phyloP scores from a whole-genome alignment of 35 echinoderm and acorn worm genomes.

The Patiria miniata region DNA sequence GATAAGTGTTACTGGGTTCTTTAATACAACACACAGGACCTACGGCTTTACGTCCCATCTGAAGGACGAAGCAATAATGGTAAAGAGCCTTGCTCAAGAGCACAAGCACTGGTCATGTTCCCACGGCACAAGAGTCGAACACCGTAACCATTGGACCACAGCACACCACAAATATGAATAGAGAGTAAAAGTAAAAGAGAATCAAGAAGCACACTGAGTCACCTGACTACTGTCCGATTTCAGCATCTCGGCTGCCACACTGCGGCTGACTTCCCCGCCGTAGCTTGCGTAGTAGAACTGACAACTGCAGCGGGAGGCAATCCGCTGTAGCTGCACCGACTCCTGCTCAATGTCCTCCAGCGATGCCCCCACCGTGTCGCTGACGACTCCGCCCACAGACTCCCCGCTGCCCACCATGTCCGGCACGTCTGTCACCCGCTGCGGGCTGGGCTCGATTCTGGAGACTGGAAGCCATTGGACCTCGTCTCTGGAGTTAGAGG shows the following conservation, averaged over 20 bases:
- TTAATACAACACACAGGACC: too few relatives aligned
- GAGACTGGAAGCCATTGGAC: slow-evolving; percentile 83
- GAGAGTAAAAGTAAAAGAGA: too few relatives aligned
- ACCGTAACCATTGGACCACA: too few relatives aligned
- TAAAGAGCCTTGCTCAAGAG: too few relatives aligned
- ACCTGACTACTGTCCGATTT: slow-evolving; percentile 19
- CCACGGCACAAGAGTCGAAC: too few relatives aligned
- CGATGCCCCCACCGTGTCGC: slow-evolving; percentile 85
- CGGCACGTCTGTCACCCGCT: slow-evolving; percentile 68
- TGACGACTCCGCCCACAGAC: slow-evolving; percentile 96
- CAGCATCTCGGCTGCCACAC: slow-evolving; percentile 75
- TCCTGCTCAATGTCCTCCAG: slow-evolving; percentile 55
- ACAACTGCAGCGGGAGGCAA: slow-evolving; percentile 83
- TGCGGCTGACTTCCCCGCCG: slow-evolving; percentile 74
- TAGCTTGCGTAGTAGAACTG: slow-evolving; percentile 90
- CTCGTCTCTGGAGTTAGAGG: slow-evolving; percentile 50
- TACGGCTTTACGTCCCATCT: too few relatives aligned
- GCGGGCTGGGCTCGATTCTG: slow-evolving; percentile 71
- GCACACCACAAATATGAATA: too few relatives aligned
- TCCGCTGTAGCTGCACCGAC: slow-evolving; percentile 92
- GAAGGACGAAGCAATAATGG: too few relatives aligned
- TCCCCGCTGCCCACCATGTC: slow-evolving; percentile 97
- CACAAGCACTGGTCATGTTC: too few relatives aligned
- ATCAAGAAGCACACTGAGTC: not conserved
- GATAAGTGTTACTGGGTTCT: too few relatives aligned